Evolutionary conservation across 2,113 vertebrate species (phyloP), one percentile per base, ranked within the genome.

Genomic region (Ictalurus punctatus): DNA sequence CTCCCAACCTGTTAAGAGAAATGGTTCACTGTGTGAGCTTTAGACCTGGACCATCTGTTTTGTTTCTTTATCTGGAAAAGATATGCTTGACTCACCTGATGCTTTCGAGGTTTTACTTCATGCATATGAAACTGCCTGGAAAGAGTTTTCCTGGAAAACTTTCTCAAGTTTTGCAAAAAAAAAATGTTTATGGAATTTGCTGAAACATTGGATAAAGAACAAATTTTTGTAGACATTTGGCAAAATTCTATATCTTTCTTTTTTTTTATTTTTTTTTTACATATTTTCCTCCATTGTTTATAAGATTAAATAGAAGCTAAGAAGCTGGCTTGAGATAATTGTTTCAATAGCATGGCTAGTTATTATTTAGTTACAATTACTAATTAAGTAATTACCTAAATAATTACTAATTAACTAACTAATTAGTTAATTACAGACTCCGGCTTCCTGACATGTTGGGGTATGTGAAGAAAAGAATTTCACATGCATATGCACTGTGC

Each of bases 11-110:
- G 76, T 89, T 85, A 85, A 73, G 52, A 81, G 40, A 59, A 82
- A 89, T 63, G 63, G 67, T 74, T 87, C 61, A 37, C 73, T 81
- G 73, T 84, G 58, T 89, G 76, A 87, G 87, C 52, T 81, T 71
- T 44, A 86, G 84, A 82, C 69, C 81, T 69, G 63, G 37, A 37
- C 86, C 88, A 90, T 90, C 83, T 88, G 88, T 87, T 88, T 91
- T 80, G 73, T 52, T 82, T 44, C 83, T 76, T 84, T 90, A 90
- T 91, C 90, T 79, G 83, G 59, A 17, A 48, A 61, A 91, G 86
- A 83, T 83, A 59, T 83, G 83, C 48, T 67, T 21, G 58, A 85
- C 78, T 82, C n/a, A 37, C 17, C 7, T 84, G 89, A 87, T 78
- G 85, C 87, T 37, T 58, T 27, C 37, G 34, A 40, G 52, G 78